Evolutionary conservation across 2,888 invertebrate species (phyloP).

Genomic region (Melanchra persicariae): DNA sequence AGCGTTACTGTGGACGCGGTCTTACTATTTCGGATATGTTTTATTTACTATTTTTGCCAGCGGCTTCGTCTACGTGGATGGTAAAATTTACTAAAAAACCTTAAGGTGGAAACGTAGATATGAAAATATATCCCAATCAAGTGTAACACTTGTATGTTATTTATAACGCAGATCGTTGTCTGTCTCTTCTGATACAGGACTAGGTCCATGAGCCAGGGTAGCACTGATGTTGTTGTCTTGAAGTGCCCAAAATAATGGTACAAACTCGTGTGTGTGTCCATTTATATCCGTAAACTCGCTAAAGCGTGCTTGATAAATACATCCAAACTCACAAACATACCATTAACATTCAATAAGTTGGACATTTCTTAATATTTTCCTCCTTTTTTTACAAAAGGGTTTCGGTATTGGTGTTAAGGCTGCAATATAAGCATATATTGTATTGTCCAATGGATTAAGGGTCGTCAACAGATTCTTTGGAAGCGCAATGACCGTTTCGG

Average conservation of each 20-base stretch:
- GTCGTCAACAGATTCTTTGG: slow-evolving; percentile 76
- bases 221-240: background rate
- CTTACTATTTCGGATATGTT: slow-evolving; percentile 60
- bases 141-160: too few species aligned
- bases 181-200: background rate
- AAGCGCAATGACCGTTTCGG: slow-evolving; percentile 53
- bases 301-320: background rate
- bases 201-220: background rate
- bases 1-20: slow-evolving; percentile 78
- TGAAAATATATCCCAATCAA: too few species aligned
- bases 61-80: background rate
- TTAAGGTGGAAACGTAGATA: too few species aligned
- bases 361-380: slow-evolving; percentile 57
- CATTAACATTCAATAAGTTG: background rate
- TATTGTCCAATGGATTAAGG: slow-evolving; percentile 76
- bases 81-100: background rate
- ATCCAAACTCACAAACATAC: background rate
- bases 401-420: slow-evolving; percentile 67
- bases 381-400: slow-evolving; percentile 74
- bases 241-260: too few species aligned
- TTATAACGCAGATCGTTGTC: background rate
- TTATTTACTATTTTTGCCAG: slow-evolving; percentile 10
- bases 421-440: slow-evolving; percentile 74
- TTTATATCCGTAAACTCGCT: background rate
- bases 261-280: too few species aligned